Percentiles rank a stretch among this genome's conserved stretches.
Conservation (phyloP, 2,888 invertebrate species). For the Amphipoea oculea region DNA sequence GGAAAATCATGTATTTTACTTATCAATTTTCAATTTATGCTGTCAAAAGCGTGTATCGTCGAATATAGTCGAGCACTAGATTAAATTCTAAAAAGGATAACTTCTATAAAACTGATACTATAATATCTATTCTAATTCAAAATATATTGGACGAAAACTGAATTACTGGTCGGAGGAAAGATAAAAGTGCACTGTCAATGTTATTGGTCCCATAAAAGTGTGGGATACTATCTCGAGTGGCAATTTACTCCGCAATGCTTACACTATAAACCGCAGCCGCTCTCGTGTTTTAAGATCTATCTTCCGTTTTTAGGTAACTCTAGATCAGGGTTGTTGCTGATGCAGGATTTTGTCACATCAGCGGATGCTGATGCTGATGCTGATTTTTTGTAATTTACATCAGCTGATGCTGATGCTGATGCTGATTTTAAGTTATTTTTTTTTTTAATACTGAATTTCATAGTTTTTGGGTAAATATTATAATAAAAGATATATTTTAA, state of each 20-base stretch:
- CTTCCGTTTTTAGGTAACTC: constrained; percentile 7
- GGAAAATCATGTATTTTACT: background rate
- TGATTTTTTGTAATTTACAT: no score
- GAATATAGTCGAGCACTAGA: background rate
- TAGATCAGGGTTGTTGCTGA: no score
- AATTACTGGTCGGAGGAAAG: constrained; percentile 14
- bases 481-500: no score
- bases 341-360: no score
- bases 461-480: no score
- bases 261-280: constrained; percentile 21
- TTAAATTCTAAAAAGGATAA: background rate
- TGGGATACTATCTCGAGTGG: constrained; percentile 27
- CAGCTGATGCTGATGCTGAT: no score
- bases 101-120: background rate
- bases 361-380: no score
- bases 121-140: background rate
- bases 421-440: no score
- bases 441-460: no score
- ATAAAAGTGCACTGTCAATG: constrained; percentile 42
- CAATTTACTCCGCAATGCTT: constrained; percentile 44
- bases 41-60: background rate
- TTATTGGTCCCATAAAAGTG: constrained; percentile 29
- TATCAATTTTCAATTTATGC: background rate
- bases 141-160: background rate
- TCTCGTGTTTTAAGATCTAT: constrained; percentile 29